phyloP scores from a whole-genome alignment of 35 echinoderm and acorn worm species.

The Lytechinus variegatus region DNA sequence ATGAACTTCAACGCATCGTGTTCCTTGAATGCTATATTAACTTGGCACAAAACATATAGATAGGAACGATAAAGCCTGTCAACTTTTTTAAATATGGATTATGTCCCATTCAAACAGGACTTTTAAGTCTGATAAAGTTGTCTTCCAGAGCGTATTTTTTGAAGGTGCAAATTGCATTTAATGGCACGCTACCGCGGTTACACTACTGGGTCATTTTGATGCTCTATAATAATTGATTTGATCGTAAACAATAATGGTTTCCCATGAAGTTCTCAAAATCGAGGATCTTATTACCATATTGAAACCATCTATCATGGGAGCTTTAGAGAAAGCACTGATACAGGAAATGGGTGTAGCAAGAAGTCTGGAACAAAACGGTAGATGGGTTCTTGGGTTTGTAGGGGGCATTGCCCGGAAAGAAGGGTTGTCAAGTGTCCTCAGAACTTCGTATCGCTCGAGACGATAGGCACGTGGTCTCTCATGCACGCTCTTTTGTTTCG shows the following conservation, averaged over 20 bases:
- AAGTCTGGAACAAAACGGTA: not conserved
- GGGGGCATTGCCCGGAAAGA: constrained; percentile 6
- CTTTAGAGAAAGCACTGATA: not conserved
- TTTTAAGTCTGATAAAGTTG: not conserved
- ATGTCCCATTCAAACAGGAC: not conserved
- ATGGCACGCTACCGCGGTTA: not conserved
- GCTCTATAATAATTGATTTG: not conserved
- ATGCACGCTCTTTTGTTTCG: not conserved
- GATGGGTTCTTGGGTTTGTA: not conserved
- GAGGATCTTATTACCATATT: too few relatives aligned
- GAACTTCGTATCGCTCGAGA: not conserved
- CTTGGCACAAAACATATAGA: not conserved
- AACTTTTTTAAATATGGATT: not conserved
- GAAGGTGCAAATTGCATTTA: not conserved
- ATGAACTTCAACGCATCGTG: not conserved
- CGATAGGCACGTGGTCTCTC: not conserved
- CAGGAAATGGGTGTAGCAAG: not conserved
- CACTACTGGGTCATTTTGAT: not conserved
- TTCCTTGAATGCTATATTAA: not conserved
- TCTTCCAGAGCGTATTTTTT: not conserved
- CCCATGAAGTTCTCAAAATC: too few relatives aligned
- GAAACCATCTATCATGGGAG: not conserved
- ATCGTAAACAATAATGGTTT: not conserved
- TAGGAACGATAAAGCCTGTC: not conserved
- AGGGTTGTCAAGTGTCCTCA: not conserved